Evolutionary conservation across 2,797 vertebrate genomes (phyloP).

Genomic region (Lacerta viridis): DNA sequence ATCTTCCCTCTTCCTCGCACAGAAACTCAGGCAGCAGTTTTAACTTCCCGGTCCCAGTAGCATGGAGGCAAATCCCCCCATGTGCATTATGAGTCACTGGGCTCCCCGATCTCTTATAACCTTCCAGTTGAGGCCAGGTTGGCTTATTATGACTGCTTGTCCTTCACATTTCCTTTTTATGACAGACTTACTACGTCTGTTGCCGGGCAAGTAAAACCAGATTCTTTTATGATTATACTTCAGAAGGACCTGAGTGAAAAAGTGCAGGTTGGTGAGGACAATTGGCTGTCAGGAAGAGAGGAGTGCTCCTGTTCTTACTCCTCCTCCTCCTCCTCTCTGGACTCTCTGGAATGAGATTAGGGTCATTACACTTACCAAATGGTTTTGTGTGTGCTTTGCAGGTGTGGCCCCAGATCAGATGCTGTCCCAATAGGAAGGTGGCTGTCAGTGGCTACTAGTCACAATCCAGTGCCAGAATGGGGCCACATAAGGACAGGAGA

Average conservation of each 20-base stretch:
- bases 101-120: not conserved
- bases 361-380: not conserved
- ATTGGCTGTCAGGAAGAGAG: not conserved
- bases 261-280: not conserved
- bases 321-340: too few relatives aligned
- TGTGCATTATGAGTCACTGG: not conserved
- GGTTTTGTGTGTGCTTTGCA: not conserved
- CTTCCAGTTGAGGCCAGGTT: not conserved
- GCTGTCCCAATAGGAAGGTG: not conserved
- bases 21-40: not conserved
- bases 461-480: too few relatives aligned
- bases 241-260: not conserved
- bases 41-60: rapidly evolving
- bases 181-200: slow-evolving; percentile 11
- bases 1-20: not conserved
- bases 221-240: slow-evolving; percentile 56
- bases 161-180: slow-evolving; percentile 36
- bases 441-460: too few relatives aligned
- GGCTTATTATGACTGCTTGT: not conserved
- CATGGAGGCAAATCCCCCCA: not conserved
- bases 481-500: too few relatives aligned
- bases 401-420: not conserved
- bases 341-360: not conserved
- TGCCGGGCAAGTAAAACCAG: slow-evolving; percentile 45
- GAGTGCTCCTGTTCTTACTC: not conserved